Evolutionary conservation across 2,113 vertebrate genomes (phyloP).

Genomic region (Chaenocephalus aceratus): DNA sequence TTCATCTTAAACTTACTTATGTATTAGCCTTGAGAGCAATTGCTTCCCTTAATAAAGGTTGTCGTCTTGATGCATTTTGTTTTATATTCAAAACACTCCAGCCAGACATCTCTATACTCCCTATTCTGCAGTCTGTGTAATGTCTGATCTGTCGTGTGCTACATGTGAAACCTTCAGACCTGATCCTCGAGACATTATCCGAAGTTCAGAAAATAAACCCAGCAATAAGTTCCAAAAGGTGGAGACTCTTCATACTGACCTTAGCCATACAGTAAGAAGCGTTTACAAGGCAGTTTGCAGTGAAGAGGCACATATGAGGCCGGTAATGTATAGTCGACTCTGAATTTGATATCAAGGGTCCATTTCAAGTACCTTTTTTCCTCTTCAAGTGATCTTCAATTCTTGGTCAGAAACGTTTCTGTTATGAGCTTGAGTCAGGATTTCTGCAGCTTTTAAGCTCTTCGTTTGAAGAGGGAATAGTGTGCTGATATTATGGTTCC

Average conservation of each 20-base stretch:
- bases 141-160: no score
- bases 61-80: background rate
- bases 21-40: background rate
- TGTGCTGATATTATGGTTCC: conserved; percentile 45
- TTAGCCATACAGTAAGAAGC: background rate
- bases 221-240: no score
- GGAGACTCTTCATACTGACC: no score
- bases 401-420: conserved; percentile 26
- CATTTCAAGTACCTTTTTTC: background rate
- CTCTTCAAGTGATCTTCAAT: background rate
- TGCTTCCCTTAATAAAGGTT: background rate
- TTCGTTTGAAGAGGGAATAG: conserved; percentile 34
- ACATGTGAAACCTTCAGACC: no score
- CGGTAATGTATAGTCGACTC: background rate
- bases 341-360: background rate
- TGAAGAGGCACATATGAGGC: background rate
- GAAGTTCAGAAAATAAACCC: no score
- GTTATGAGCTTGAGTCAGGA: conserved; percentile 36
- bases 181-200: no score
- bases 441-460: conserved; percentile 52
- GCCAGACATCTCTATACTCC: no score
- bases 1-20: background rate
- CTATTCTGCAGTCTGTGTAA: no score
- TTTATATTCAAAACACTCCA: background rate
- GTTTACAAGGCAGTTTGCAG: background rate